Evolutionary conservation across 2,113 vertebrate genomes (phyloP), one percentile per base, ranked within the genome.

Genomic region (Eidolon helvum): DNA sequence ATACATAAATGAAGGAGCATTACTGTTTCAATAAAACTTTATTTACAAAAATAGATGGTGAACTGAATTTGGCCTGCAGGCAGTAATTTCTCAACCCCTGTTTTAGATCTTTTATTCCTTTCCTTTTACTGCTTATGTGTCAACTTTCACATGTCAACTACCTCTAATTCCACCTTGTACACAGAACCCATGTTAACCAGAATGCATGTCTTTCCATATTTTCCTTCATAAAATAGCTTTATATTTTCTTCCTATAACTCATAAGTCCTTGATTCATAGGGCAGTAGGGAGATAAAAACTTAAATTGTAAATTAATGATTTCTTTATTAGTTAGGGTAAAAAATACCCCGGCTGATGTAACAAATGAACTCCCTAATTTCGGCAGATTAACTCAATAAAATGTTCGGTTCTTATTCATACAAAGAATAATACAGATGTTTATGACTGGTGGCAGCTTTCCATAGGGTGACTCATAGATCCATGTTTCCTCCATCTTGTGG

Each of bases 211-310:
- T 10, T 90, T 48, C 35, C n/a, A 50, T 53, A 65, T 33, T 78
- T 85, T 79, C 92, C n/a, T 57, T 93, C 26, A 69, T 35, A 89
- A 84, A 78, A 90, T 19, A 96, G n/a, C 7, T 77, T 89, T 38
- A 69, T 26, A 38, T 72, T 93, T 93, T 68, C 75, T 55, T 71
- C 26, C 55, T 78, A 43, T 72, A 93, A 78, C 15, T 72, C 24
- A 57, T 48, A 85, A 65, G 18, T 19, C 33, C 19, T 63, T 69
- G 10, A 65, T 55, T 45, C 55, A 79, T 63, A 66, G 14, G n/a
- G 7, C 1, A 53, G 28, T 43, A 66, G 50, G 72, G 18, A 93
- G 43, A 72, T 38, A 79, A 90, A 33, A 84, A 38, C 59, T 85
- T 45, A 78, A 71, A 8, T 85, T 90, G 24, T 48, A 72, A 55